Evolutionary conservation across 2,113 vertebrate species (phyloP), one percentile per base, ranked within the genome.

Genomic region (Crotophaga sulcirostris): DNA sequence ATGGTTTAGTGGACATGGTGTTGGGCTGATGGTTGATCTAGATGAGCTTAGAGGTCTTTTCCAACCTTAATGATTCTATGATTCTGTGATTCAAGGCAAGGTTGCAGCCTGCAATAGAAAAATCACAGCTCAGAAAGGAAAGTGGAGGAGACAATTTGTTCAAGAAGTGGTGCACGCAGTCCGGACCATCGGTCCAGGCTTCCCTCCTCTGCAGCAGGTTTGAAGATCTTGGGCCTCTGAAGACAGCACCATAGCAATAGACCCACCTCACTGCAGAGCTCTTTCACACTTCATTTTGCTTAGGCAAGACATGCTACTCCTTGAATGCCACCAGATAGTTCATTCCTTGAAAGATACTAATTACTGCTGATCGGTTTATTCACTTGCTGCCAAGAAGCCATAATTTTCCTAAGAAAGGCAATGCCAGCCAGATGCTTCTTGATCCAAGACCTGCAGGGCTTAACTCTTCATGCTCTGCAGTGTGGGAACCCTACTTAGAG

Each of bases 281-380:
- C 81, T 67, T 85, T 85, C 77, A 74, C 42, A 56, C 77, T 70
- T 70, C 68, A 25, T 62, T 93, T 85, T 11, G 5, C 38, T 89
- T 38, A 73, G 64, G 54, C 63, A 73, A 83, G 58, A 66, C 58
- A 44, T 76, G 88, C 36, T 38, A 25, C 59, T 83, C 63, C 55
- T 94, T 62, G 82, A 95, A 91, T 69, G 58, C 75, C 85, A 93
- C 58, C 82, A 16, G 11, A 88, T 36, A 88, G 70, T 54, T 92
- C 67, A 80, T 91, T 94, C 72, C 79, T 90, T 3, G 5, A 80
- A 93, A 93, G 66, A 93, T 49, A 36, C 15, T 96, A 94, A 95
- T 97, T 97, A 76, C 49, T 69, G 58, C 58, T 77, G 90, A 76
- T 79, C 82, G 70, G 51, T 94, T 96, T 95, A 80, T 90, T 93